Evolutionary conservation across 2,888 invertebrate genomes (phyloP), one percentile per base, ranked within the genome.

Genomic region (Andrena hattorfiana): DNA sequence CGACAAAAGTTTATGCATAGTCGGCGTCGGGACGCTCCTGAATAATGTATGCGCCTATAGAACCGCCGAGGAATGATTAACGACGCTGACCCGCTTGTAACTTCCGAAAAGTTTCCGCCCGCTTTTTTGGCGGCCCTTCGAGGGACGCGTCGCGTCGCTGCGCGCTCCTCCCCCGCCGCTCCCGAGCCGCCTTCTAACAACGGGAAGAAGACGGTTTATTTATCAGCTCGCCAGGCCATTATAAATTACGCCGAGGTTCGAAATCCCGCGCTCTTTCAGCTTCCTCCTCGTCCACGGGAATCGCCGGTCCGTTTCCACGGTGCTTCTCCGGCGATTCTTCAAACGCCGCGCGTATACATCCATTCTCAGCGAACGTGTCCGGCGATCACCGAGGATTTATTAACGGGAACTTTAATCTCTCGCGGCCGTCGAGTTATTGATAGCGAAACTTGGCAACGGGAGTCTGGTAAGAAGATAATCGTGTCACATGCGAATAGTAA

Each of bases 1-100:
- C 87, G 85, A 84, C 87, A 89, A 87, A 87, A 88, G 84, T 87
- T 42, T 89, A 89, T 88, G 88, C 88, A 88, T 84, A 85, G 84
- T 69, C 76, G 77, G 75, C 85, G 85, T 83, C 87, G 84, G 82
- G 84, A 87, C 83, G 87, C 85, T 84, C 67, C 80, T 88, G 88
- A 88, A 88, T 88, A 88, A 88, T 88, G 82, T 81, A 88, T 88
- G 69, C 80, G 81, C 66, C 89, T 81, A 87, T 85, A 83, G 74
- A 77, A 62, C 71, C 71, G 30, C 74, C 77, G 71, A 54, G 63
- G 76, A 84, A 88, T 89, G 88, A 88, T 88, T 88, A 88, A 88
- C 85, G 88, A 88, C 73, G 74, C 66, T 81, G 85, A 83, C 85
- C 85, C 85, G 81, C 73, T 81, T 76, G 77, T 67, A 73, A 81